Conservation (phyloP, 2,888 invertebrate species). For the Platypus cylindrus region DNA sequence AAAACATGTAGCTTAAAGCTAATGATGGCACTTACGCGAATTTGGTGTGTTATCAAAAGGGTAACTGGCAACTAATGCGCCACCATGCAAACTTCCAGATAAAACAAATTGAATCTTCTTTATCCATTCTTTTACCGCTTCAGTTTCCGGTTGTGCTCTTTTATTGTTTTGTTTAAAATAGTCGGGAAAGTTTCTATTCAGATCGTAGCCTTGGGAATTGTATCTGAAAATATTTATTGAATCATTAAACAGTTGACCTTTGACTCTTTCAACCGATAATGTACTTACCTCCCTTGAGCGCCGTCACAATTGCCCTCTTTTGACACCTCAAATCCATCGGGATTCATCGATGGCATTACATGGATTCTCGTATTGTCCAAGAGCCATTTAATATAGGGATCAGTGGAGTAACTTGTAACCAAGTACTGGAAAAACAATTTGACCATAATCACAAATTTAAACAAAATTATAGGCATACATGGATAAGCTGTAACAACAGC, state of each 20-base stretch:
- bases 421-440: conserved; percentile 52
- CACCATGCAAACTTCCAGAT: conserved; percentile 90
- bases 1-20: too few species aligned
- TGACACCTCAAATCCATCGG: conserved; percentile 92
- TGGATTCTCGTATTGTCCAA: conserved; percentile 93
- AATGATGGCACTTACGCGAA: conserved; percentile 74
- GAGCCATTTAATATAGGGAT: conserved; percentile 80
- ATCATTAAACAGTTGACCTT: too few species aligned
- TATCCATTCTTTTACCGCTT: conserved; percentile 88
- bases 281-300: conserved; percentile 64
- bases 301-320: conserved; percentile 81
- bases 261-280: too few species aligned
- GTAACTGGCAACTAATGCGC: conserved; percentile 90
- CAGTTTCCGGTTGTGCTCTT: conserved; percentile 86
- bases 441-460: neutral
- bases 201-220: conserved; percentile 77
- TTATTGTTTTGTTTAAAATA: conserved; percentile 82
- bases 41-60: conserved; percentile 94
- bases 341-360: conserved; percentile 96
- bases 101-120: conserved; percentile 86
- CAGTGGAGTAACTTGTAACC: conserved; percentile 67
- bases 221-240: conserved; percentile 46
- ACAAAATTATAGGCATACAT: conserved; percentile 38
- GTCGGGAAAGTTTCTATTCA: conserved; percentile 95
- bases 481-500: conserved; percentile 80